Percentiles rank a stretch among this genome's conserved stretches.
Evolutionary conservation across 35 echinoderm and acorn worm genomes (phyloP).

Genomic region (Apostichopus parvimensis): DNA sequence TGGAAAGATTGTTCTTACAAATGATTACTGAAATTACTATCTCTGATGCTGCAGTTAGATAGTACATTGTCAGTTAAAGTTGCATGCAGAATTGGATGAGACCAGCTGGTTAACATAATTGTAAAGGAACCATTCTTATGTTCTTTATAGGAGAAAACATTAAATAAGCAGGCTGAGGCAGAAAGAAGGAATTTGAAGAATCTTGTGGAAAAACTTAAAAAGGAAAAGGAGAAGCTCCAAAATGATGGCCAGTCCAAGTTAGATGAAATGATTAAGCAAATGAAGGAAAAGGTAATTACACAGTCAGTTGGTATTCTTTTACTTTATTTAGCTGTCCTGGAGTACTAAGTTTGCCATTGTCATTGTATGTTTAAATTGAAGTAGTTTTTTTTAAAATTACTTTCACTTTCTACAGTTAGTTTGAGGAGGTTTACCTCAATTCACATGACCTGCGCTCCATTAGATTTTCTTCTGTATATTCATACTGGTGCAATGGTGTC

Average conservation of each 20-base stretch:
- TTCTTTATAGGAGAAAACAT: neutral
- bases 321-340: too few relatives aligned
- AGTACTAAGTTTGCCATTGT: too few relatives aligned
- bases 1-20: neutral
- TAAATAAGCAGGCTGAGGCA: constrained; percentile 26
- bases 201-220: constrained; percentile 19
- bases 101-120: too few relatives aligned
- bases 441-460: too few relatives aligned
- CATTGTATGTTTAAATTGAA: too few relatives aligned
- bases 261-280: constrained; percentile 26
- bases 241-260: constrained; percentile 23
- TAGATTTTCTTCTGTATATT: too few relatives aligned
- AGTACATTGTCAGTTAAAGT: neutral
- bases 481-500: too few relatives aligned
- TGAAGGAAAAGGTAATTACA: constrained; percentile 29
- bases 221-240: constrained; percentile 45
- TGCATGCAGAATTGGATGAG: too few relatives aligned
- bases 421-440: too few relatives aligned
- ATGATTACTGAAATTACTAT: neutral
- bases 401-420: too few relatives aligned
- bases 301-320: too few relatives aligned
- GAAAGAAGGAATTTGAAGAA: constrained; percentile 55
- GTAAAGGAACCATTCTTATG: neutral
- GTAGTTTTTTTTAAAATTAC: too few relatives aligned
- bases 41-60: neutral